A percentile compares a stretch with the other conserved stretches of the same genome.
These are phyloP conservation scores for Maniola jurtina DNA, from an alignment of 1,140 invertebrate species.

Conservation along the genomic window DNA sequence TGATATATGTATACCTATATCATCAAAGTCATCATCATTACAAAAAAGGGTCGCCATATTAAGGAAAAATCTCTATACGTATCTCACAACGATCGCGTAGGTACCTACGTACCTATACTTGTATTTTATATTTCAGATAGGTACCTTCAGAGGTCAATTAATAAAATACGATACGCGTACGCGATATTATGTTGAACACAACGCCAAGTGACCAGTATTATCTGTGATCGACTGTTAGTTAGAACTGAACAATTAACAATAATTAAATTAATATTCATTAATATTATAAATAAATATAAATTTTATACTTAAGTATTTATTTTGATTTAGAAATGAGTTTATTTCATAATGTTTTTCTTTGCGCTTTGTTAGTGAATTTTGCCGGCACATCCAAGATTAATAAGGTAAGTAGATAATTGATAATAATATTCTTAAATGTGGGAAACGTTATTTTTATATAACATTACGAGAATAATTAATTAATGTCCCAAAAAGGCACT, in stretches of 20 bases:
- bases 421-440: background rate
- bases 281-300: background rate
- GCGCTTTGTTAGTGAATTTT: background rate
- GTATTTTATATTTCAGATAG: background rate
- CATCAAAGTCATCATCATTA: too few relatives aligned
- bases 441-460: too few relatives aligned
- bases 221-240: background rate
- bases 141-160: background rate
- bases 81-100: too few relatives aligned
- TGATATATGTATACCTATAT: too few relatives aligned
- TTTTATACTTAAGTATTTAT: background rate
- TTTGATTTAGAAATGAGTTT: background rate
- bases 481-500: too few relatives aligned
- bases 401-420: background rate
- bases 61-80: background rate
- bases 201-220: background rate
- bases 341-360: background rate
- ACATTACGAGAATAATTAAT: too few relatives aligned
- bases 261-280: too few relatives aligned
- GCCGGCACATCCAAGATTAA: background rate
- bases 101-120: too few relatives aligned
- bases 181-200: background rate
- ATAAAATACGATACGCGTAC: background rate
- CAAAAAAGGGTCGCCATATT: too few relatives aligned
- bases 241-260: too few relatives aligned